Base-by-base conservation (phyloP, 2,888 invertebrate genomes). In the Caenorhabditis becei region DNA sequence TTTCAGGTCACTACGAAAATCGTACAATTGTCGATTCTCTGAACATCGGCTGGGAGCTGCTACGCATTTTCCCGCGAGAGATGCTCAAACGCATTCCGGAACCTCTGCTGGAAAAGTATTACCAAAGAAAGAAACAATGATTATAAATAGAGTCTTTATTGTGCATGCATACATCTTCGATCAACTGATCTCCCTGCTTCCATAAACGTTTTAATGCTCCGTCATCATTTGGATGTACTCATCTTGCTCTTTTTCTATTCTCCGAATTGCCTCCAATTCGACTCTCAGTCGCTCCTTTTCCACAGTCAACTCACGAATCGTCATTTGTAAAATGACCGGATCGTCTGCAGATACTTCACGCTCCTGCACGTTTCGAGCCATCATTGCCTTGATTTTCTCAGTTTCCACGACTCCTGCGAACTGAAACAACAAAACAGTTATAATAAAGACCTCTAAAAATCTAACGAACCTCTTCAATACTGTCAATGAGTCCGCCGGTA, bases 51-150 rank as follows among this genome's bases (percentile, higher is more conserved):
- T 99, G 99, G 98, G 97, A 98, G 92, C 93, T 99, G 90, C 94
- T 99, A 84, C 96, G 98, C 94, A 99, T 98, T 93, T 99, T 99
- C 96, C 99, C 98, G 90, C 97, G 97, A 94, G 98, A 98, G 93
- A 97, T 98, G 97, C 94, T 99, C 91, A 99, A 99, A 92, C 95
- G 98, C 94, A 99, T 99, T 92, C 98, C 98, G 49, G 96, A 96
- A 65, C 94, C 94, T 85, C 95, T 95, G 79, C 94, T 99, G 91
- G 97, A 97, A 62, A 97, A 98, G 93, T 99, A 96, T 94, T 99
- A 99, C 93, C 97, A 97, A 11, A 77, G 84, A 74, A 80, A 80
- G 56, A 67, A 72, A 47, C 28, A 67, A 41, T 63, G 14, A 53
- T 62, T 26, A 53, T 37, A 51, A 8, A 23, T 7, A 28, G 18